These are phyloP conservation scores for Megaustenia siamemsis DNA, from an alignment of 2,888 invertebrate genomes.

Conservation along the genomic window DNA sequence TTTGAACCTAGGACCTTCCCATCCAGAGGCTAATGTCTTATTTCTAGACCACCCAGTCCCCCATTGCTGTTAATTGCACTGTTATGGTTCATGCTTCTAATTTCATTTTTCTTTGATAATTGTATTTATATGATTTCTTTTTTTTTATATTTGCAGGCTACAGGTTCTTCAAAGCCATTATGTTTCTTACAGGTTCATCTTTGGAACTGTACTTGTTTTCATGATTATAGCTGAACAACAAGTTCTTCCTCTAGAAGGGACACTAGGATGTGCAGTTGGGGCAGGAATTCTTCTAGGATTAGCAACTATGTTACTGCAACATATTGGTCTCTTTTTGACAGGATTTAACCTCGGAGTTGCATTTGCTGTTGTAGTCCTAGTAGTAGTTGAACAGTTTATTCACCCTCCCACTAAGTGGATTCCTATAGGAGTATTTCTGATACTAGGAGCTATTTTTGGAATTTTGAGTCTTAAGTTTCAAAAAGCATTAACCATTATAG, in stretches of 20 bases:
- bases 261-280: constrained; percentile 86
- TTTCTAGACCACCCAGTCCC: no score
- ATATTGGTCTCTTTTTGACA: constrained; percentile 90
- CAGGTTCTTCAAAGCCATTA: constrained; percentile 91
- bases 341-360: constrained; percentile 88
- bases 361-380: constrained; percentile 74
- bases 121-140: background rate
- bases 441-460: constrained; percentile 86
- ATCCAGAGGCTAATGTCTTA: no score
- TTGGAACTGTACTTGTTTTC: constrained; percentile 90
- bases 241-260: constrained; percentile 85
- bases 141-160: constrained; percentile 85
- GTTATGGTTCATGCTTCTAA: no score
- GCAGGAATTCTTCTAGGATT: constrained; percentile 89
- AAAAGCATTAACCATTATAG: constrained; percentile 87
- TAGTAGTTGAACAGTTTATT: constrained; percentile 82
- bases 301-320: constrained; percentile 90
- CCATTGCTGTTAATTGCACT: no score
- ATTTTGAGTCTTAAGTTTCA: constrained; percentile 88
- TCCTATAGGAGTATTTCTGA: constrained; percentile 86
- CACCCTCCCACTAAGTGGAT: constrained; percentile 86
- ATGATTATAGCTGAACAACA: constrained; percentile 90
- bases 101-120: background rate
- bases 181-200: constrained; percentile 92
- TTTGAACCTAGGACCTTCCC: no score